phyloP scores from a whole-genome alignment of 2,888 invertebrate genomes.

The Spodoptera exigua region DNA sequence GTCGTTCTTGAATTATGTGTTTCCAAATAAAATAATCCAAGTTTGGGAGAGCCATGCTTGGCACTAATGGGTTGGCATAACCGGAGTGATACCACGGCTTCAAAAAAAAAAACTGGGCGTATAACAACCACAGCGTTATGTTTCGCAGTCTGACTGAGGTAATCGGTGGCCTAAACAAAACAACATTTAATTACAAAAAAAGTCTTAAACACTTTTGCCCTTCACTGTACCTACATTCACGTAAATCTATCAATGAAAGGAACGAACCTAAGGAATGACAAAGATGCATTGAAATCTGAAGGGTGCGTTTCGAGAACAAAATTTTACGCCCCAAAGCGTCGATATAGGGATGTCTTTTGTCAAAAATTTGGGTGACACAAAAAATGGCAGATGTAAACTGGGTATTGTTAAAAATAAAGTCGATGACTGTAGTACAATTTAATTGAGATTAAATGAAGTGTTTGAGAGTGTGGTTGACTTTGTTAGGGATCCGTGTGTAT shows the following conservation, averaged over 20 bases:
- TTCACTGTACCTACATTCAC: background rate
- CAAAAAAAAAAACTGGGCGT: too few relatives aligned
- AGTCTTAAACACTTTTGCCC: too few relatives aligned
- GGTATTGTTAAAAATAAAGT: slow-evolving; percentile 70
- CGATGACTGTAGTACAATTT: slow-evolving; percentile 71
- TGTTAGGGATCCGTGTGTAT: slow-evolving; percentile 54
- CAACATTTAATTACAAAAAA: too few relatives aligned
- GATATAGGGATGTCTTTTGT: slow-evolving; percentile 64
- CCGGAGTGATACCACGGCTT: too few relatives aligned
- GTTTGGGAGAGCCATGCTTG: too few relatives aligned
- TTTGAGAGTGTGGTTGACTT: slow-evolving; percentile 57
- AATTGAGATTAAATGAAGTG: slow-evolving; percentile 85
- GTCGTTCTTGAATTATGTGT: too few relatives aligned
- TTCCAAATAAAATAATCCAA: too few relatives aligned
- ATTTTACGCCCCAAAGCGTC: slow-evolving; percentile 79
- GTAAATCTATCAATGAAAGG: slow-evolving; percentile 38
- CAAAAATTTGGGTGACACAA: slow-evolving; percentile 54
- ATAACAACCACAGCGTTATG: too few relatives aligned
- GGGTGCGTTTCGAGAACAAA: slow-evolving; percentile 66
- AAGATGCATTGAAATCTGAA: slow-evolving; percentile 32
- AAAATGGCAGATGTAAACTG: slow-evolving; percentile 78
- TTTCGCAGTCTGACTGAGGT: too few relatives aligned
- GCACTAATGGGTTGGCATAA: too few relatives aligned
- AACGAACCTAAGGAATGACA: slow-evolving; percentile 51
- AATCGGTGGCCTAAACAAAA: too few relatives aligned